A percentile compares a stretch with the other conserved stretches of the same genome.
Evolutionary conservation across 2,113 vertebrate species (phyloP).

Genomic region (Rhinopomastus cyanomelas): DNA sequence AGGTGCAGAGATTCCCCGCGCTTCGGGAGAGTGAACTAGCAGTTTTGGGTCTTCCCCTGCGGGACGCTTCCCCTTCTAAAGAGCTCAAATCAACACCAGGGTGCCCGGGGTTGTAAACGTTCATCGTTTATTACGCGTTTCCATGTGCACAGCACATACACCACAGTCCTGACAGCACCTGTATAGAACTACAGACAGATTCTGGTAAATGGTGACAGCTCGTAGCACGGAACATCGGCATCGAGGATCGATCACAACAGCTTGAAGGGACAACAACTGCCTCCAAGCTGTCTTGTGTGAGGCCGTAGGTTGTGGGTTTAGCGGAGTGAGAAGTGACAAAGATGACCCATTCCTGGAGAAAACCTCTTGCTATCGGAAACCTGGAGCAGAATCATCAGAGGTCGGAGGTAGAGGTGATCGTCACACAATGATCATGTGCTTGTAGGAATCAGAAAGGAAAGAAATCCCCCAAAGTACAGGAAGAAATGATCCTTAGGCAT

Average conservation of each 20-base stretch:
- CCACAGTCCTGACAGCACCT: slow-evolving; percentile 75
- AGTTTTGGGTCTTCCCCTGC: background rate
- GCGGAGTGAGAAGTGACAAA: background rate
- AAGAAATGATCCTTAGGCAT: background rate
- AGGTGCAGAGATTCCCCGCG: background rate
- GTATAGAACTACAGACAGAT: slow-evolving; percentile 93
- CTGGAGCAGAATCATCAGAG: background rate
- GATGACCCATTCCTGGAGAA: slow-evolving; percentile 3
- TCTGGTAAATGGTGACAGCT: slow-evolving; percentile 67
- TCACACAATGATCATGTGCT: slow-evolving; percentile 22
- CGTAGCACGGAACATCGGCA: slow-evolving; percentile 66
- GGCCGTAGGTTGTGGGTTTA: background rate
- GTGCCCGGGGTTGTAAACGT: background rate
- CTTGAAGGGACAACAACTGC: background rate
- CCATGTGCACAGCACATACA: slow-evolving; percentile 96
- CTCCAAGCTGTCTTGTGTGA: background rate
- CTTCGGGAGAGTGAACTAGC: slow-evolving; percentile 2
- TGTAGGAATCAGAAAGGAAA: background rate
- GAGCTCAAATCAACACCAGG: background rate
- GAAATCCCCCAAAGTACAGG: background rate
- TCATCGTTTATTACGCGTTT: slow-evolving; percentile 68
- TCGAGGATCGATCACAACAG: slow-evolving; percentile 55
- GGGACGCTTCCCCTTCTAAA: background rate
- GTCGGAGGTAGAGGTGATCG: slow-evolving; percentile 50
- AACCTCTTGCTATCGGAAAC: slow-evolving; percentile 6